A percentile compares a stretch with the other conserved stretches of the same genome.
Evolutionary conservation across 1,140 invertebrate genomes (phyloP).

Genomic region (Drosophila melanogaster): Release_6_plus_ISO1_MT NT_033779.5:6776001-6776500

Average conservation of each 20-base stretch:
- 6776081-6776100: slow-evolving; percentile 5
- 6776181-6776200: slow-evolving; percentile 34
- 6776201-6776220: slow-evolving; percentile 69
- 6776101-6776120: background rate
- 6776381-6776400: slow-evolving; percentile 80
- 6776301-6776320: slow-evolving; percentile 75
- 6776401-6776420: slow-evolving; percentile 61
- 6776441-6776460: slow-evolving; percentile 80
- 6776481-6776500: slow-evolving; percentile 42
- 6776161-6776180: slow-evolving; percentile 40
- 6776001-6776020: slow-evolving; percentile 78
- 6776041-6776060: slow-evolving; percentile 81
- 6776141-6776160: slow-evolving; percentile 66
- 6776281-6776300: slow-evolving; percentile 73
- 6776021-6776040: slow-evolving; percentile 82
- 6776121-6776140: slow-evolving; percentile 21
- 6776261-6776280: slow-evolving; percentile 49
- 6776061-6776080: slow-evolving; percentile 81
- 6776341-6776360: slow-evolving; percentile 68
- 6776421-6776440: slow-evolving; percentile 58
- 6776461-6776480: slow-evolving; percentile 38
- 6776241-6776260: slow-evolving; percentile 67
- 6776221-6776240: slow-evolving; percentile 63
- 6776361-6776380: slow-evolving; percentile 75
- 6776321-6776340: slow-evolving; percentile 79